phyloP scores from a whole-genome alignment of 2,888 invertebrate genomes.

The Oscheius sp. region DNA sequence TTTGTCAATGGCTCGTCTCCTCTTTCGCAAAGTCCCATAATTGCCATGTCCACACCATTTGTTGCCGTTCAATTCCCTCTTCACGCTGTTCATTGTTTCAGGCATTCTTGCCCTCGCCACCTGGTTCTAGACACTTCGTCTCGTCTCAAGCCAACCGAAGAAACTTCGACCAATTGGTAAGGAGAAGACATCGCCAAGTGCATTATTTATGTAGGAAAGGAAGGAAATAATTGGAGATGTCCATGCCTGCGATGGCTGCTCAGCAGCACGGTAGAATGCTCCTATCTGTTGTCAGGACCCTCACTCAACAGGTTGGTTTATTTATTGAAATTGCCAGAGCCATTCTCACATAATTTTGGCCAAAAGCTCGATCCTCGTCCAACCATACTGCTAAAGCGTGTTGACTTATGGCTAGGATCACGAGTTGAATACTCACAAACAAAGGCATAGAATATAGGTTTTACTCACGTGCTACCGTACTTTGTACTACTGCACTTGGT shows the following conservation, averaged over 20 bases:
- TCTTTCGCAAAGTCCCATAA: background rate
- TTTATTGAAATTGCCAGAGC: no score
- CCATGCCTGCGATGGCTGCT: slow-evolving; percentile 18
- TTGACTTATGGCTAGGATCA: no score
- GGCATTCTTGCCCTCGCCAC: background rate
- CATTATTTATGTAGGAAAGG: slow-evolving; percentile 13
- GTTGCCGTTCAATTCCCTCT: background rate
- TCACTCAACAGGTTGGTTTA: background rate
- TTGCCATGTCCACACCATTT: background rate
- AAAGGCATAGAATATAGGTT: no score
- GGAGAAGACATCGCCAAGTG: background rate
- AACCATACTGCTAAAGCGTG: no score
- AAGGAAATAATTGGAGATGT: slow-evolving; percentile 21
- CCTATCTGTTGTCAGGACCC: background rate
- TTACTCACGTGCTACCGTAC: no score
- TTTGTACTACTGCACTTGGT: no score
- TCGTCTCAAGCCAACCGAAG: no score
- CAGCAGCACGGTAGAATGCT: slow-evolving; percentile 20
- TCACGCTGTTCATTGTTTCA: background rate
- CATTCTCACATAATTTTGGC: no score
- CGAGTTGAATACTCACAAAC: no score
- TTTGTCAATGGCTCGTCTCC: background rate
- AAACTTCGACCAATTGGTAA: slow-evolving; percentile 13
- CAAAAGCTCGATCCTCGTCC: no score
- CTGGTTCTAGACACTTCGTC: background rate